phyloP scores from a whole-genome alignment of 2,888 invertebrate genomes.

The Epirrhoe alternata region DNA sequence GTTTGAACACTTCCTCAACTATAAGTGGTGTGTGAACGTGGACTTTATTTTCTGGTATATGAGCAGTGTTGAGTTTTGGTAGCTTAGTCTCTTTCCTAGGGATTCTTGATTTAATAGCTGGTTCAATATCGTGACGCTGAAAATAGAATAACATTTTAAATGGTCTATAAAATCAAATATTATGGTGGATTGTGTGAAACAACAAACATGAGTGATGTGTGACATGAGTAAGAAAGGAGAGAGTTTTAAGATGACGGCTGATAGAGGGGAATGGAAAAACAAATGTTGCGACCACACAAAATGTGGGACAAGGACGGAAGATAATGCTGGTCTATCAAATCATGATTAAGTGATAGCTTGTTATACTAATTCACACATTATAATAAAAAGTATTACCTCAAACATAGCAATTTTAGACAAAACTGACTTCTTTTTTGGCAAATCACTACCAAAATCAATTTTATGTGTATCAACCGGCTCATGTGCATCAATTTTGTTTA shows the following conservation, averaged over 20 bases:
- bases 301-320: too few species aligned
- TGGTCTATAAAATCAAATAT: too few species aligned
- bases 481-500: constrained; percentile 48
- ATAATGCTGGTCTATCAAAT: too few species aligned
- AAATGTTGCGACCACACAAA: too few species aligned
- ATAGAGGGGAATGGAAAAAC: too few species aligned
- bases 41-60: constrained; percentile 32
- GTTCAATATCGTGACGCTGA: constrained; percentile 49
- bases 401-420: constrained; percentile 74
- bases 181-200: too few species aligned
- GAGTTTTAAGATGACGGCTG: too few species aligned
- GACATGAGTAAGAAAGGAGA: too few species aligned
- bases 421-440: constrained; percentile 63
- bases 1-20: constrained; percentile 60
- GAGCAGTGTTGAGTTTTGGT: constrained; percentile 37
- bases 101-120: constrained; percentile 9
- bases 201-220: too few species aligned
- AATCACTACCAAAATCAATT: constrained; percentile 46
- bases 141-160: constrained; percentile 30
- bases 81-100: constrained; percentile 30
- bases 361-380: too few species aligned
- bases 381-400: constrained; percentile 60
- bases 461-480: constrained; percentile 41
- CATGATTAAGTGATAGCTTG: too few species aligned
- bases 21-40: constrained; percentile 57